Percentiles rank a stretch among this genome's conserved stretches.
Conservation (phyloP, 1,140 invertebrate genomes). For the Macrobrachium nipponense region DNA sequence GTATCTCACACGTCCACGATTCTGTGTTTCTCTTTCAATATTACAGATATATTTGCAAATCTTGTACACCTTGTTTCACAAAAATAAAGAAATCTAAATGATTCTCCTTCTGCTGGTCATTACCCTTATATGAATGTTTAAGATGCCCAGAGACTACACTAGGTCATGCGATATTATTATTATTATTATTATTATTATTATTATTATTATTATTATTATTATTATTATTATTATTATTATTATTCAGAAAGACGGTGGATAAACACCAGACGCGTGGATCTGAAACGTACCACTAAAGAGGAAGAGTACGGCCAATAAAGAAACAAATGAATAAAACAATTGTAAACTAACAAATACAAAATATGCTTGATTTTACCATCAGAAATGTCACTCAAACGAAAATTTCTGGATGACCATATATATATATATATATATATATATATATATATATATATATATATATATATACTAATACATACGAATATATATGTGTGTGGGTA, state of each 20-base stretch:
- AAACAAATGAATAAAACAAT: not conserved
- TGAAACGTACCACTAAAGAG: no score
- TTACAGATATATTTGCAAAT: conserved; percentile 61
- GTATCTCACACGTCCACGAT: conserved; percentile 56
- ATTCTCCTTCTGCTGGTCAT: not conserved
- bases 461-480: not conserved
- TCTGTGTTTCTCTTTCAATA: conserved; percentile 58
- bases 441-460: not conserved
- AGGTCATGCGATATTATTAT: not conserved
- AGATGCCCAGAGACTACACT: not conserved
- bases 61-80: conserved; percentile 62
- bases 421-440: not conserved
- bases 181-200: not conserved
- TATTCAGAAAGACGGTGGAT: no score
- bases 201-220: no score
- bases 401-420: not conserved
- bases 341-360: not conserved
- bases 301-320: no score
- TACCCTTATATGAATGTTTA: not conserved
- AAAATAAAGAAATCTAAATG: conserved; percentile 57
- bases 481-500: not conserved
- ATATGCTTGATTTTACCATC: not conserved
- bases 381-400: not conserved
- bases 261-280: no score
- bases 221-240: no score